Evolutionary conservation across 1,140 invertebrate genomes (phyloP), one percentile per base, ranked within the genome.

Genomic region (Odontomachus brunneus): DNA sequence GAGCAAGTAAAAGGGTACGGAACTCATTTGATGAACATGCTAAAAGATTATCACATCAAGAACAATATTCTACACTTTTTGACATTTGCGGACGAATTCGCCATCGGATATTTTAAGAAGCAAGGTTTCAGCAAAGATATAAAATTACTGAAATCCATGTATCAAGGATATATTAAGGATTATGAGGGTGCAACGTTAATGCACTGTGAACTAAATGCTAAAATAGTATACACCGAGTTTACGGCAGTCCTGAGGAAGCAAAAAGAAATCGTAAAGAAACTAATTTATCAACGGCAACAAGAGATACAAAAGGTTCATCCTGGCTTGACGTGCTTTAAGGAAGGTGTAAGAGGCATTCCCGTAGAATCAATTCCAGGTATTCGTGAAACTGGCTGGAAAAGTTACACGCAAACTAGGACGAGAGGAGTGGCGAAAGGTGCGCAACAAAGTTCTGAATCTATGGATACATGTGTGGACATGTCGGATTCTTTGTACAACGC

Each of bases 1-100:
- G 98, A 99, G 93, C 99, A 99, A 94, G 98, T 99, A 0, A 98
- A 99, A 95, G 99, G 99, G 2, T 99, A 99, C 94, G 99, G 99
- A 0, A 99, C 99, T 0, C 98, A 99, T 92, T 95, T 99, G 84
- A 99, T 99, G 99, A 99, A 99, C 93, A 98, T 99, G 93, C 94
- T 99, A 1, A 99, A 99, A 92, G 99, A 99, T 91, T 99, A 99
- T 92, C 99, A 99, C 92, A 97, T 99, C 33, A 95, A 97, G 73
- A 97, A 98, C 85, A 97, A 97, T 83, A 97, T 99, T 67, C 95
- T 97, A 4, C 98, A 99, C 93, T 98, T 99, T 93, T 95, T 99
- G 0, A 99, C 99, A 0, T 99, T 98, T 93, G 99, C 99, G 38
- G 99, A 99, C 93, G 97, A 99, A 91, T 98, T 97, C 94, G 99